phyloP scores from a whole-genome alignment of 2,797 vertebrate species.

The Sciaenops ocellatus region DNA sequence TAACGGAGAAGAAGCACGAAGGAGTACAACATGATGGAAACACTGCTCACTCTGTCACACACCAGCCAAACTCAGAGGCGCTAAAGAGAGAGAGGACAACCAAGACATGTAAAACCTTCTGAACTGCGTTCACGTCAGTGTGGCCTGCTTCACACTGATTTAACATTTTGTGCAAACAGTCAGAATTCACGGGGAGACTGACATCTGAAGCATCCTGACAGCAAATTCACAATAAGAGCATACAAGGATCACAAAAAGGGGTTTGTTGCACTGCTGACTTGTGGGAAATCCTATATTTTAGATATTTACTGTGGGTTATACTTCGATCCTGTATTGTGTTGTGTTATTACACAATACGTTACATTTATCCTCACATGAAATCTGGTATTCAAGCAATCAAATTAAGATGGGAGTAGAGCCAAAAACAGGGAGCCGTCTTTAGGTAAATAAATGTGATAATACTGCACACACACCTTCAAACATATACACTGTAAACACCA shows the following conservation, averaged over 20 bases:
- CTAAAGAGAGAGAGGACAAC: slow-evolving; percentile 1
- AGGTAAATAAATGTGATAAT: too few species aligned
- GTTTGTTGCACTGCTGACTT: not conserved
- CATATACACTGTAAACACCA: too few species aligned
- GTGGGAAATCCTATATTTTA: slow-evolving; percentile 4
- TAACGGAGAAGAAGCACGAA: not conserved
- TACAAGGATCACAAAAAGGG: not conserved
- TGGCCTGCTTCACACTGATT: slow-evolving; percentile 1
- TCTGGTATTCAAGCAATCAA: slow-evolving; percentile 18
- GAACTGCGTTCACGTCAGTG: slow-evolving; percentile 31
- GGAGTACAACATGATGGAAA: slow-evolving; percentile 1
- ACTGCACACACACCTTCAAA: too few species aligned
- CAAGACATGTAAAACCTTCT: slow-evolving; percentile 12
- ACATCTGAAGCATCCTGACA: slow-evolving; percentile 44
- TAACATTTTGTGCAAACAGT: slow-evolving; percentile 24
- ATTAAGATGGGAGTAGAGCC: not conserved
- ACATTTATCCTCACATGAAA: not conserved
- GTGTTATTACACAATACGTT: too few species aligned
- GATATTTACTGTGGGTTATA: not conserved
- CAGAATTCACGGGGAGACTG: slow-evolving; percentile 20
- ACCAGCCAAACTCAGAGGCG: slow-evolving; percentile 21
- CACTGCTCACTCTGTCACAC: slow-evolving; percentile 9
- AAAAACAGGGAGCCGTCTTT: too few species aligned
- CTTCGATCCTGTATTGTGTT: not conserved
- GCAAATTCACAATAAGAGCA: not conserved